phyloP scores from a whole-genome alignment of 2,113 vertebrate genomes.

The Micromys minutus region DNA sequence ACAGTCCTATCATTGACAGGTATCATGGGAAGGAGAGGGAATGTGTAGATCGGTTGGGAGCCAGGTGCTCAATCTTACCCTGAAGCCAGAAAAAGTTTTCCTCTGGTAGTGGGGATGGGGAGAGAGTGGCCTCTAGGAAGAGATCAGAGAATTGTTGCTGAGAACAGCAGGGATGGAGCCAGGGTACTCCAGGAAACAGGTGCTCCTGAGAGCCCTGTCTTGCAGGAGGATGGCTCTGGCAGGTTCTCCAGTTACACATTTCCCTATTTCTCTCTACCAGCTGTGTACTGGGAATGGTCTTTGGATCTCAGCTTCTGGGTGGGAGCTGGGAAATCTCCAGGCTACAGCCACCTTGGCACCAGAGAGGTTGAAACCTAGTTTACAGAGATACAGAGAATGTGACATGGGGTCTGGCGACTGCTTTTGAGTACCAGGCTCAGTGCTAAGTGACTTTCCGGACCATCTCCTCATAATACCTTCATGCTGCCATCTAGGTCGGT shows the following conservation, averaged over 20 bases:
- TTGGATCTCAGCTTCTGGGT: not conserved
- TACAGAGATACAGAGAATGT: not conserved
- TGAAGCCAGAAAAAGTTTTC: not conserved
- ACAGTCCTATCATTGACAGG: not conserved
- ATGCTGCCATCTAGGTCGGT: not conserved
- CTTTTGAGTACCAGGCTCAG: not conserved
- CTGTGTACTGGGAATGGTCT: not conserved
- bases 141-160: not conserved
- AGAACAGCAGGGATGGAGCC: not conserved
- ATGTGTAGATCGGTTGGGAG: not conserved
- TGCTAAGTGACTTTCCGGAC: not conserved
- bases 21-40: not conserved
- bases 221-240: not conserved
- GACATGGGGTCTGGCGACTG: not conserved
- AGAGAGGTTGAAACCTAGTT: not conserved
- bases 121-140: not conserved
- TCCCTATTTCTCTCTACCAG: not conserved
- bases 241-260: not conserved
- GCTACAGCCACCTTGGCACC: not conserved
- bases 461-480: not conserved
- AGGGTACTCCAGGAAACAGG: not conserved
- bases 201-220: not conserved
- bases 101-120: not conserved
- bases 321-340: not conserved
- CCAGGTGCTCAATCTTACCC: not conserved